Evolutionary conservation across 2,797 vertebrate genomes (phyloP).

Genomic region (Chelonia mydas): DNA sequence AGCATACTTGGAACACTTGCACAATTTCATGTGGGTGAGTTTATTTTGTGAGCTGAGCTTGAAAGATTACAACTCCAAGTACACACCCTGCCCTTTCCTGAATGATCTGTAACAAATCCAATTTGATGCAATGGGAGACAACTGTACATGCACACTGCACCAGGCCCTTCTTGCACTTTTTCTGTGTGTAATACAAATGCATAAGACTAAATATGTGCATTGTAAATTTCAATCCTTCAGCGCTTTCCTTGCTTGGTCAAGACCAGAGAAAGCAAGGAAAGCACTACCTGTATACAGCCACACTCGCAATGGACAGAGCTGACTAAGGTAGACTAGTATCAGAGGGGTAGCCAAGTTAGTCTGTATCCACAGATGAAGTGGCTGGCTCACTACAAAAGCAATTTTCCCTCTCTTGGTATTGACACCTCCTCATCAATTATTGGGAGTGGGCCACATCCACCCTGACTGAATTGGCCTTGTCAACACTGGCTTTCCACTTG

Average conservation of each 20-base stretch:
- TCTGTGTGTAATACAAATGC: neutral
- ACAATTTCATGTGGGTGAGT: neutral
- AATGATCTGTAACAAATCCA: neutral
- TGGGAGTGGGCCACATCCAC: no score
- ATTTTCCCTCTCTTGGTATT: no score
- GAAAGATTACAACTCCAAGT: neutral
- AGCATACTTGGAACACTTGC: neutral
- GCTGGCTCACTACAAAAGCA: no score
- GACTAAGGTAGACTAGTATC: neutral
- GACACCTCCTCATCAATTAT: no score
- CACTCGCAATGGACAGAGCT: neutral
- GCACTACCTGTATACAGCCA: accelerated
- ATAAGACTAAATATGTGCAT: neutral
- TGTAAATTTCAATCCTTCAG: neutral
- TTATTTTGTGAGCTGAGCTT: neutral
- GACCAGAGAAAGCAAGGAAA: accelerated
- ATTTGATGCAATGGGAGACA: neutral
- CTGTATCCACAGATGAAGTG: no score
- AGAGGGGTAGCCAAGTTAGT: no score
- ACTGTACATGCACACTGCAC: neutral
- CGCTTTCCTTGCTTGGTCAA: neutral
- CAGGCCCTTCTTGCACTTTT: neutral
- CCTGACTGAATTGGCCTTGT: no score
- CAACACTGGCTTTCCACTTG: no score
- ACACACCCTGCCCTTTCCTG: neutral